Evolutionary conservation across 1,140 invertebrate species (phyloP).

Genomic region (Tetraneura akinire): DNA sequence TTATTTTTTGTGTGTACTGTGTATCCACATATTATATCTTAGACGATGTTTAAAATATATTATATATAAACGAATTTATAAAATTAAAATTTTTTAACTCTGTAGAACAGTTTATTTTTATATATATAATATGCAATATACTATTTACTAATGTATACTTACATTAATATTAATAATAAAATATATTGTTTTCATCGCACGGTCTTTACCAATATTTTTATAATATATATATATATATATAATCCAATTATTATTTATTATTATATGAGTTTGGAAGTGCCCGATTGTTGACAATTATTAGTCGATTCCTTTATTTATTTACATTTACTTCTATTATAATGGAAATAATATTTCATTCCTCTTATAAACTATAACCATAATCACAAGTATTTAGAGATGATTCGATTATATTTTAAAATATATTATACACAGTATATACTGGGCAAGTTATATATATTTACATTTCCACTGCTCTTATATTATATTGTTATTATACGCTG

Average conservation of each 20-base stretch:
- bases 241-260: not conserved
- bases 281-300: not conserved
- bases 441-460: constrained; percentile 6
- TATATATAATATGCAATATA: no score
- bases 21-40: constrained; percentile 17
- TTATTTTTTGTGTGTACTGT: constrained; percentile 14
- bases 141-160: no score
- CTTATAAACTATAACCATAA: not conserved
- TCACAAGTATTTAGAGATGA: constrained; percentile 36
- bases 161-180: not conserved
- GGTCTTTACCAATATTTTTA: not conserved
- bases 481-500: constrained; percentile 14
- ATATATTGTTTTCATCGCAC: constrained; percentile 12
- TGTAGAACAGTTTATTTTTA: not conserved
- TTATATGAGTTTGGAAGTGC: not conserved
- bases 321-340: not conserved
- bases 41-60: constrained; percentile 8
- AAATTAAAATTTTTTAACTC: not conserved
- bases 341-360: no score
- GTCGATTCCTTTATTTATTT: not conserved
- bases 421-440: not conserved
- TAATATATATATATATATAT: not conserved
- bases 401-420: not conserved
- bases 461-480: not conserved
- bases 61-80: constrained; percentile 1